Percentiles rank a stretch among this genome's conserved stretches.
Conservation (phyloP, 2,888 invertebrate genomes). For the Bruchidius siliquastri region DNA sequence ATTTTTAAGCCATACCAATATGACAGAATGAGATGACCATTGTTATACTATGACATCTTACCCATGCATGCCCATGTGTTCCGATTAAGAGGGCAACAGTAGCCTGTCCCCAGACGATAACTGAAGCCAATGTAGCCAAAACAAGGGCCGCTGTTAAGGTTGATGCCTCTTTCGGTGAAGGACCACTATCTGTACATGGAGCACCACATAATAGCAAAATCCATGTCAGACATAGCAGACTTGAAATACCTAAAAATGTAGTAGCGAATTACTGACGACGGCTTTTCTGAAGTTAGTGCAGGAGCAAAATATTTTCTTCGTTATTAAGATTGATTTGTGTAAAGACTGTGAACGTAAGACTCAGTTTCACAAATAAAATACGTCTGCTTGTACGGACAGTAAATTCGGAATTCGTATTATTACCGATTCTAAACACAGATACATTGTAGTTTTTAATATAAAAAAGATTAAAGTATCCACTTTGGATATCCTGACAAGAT, state of each 20-base stretch:
- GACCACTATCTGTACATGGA: constrained; percentile 43
- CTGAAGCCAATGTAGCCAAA: constrained; percentile 46
- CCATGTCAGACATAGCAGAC: constrained; percentile 50
- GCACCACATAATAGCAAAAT: constrained; percentile 50
- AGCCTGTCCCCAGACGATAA: constrained; percentile 60
- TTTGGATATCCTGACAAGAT: too few species aligned
- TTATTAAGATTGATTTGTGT: too few species aligned
- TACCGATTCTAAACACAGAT: too few species aligned
- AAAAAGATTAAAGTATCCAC: too few species aligned
- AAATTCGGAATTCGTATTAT: too few species aligned
- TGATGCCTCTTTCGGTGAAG: constrained; percentile 17
- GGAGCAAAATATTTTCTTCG: too few species aligned
- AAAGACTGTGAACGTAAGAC: too few species aligned
- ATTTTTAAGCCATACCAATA: too few species aligned
- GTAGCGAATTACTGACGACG: not conserved
- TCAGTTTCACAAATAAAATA: too few species aligned
- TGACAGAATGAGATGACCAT: not conserved
- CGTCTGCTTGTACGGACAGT: too few species aligned
- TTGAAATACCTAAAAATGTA: constrained; percentile 41
- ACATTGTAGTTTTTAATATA: too few species aligned
- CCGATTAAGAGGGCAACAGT: constrained; percentile 57
- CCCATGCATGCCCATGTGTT: constrained; percentile 55
- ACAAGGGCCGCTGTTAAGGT: not conserved
- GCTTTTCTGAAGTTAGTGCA: not conserved
- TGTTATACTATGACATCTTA: not conserved